Base-by-base conservation (phyloP, 2,113 vertebrate genomes). In the Coptodon bakossiorum region DNA sequence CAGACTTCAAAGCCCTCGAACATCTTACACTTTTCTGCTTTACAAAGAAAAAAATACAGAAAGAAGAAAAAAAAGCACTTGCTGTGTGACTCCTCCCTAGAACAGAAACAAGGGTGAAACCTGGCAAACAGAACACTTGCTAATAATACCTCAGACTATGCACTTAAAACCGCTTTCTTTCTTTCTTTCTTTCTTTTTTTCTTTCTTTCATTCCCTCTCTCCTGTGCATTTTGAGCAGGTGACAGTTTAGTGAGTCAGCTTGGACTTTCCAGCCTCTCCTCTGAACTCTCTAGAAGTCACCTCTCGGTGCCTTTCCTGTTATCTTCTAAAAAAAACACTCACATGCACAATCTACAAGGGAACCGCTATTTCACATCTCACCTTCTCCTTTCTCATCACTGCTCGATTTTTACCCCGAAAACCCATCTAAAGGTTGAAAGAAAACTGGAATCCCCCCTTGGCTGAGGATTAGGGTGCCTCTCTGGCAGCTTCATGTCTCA, bases 221-320 rank as follows among this genome's bases (percentile, higher is more conserved):
- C 76, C 81, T 22, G 73, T 90, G 59, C 52, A 86, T 63, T 89
- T 56, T 82, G 76, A 86, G 80, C 86, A 90, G 89, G 92, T 94
- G 93, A 95, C 90, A 89, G 68, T 80, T 31, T 54, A 6, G 63
- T 95, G 95, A 95, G 94, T 96, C 94, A 95, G 92, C 88, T 5
- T 61, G 95, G 95, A 94, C 93, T 95, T 96, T 95, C 95, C 95
- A 94, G 85, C 53, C 57, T 80, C 84, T 88, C 38, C 87, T 94
- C 92, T 94, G 92, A 93, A 94, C 90, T 94, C 9, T 80, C 52
- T 87, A 34, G 85, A 91, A 91, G 85, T 91, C 89, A 90, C 84
- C 89, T 89, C 57, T 13, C 73, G 1, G 34, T 66, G 52, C 53
- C 73, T 90, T 95, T 94, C 90, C 91, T 89, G 87, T 85, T 79